These are phyloP conservation scores for Campaea margaritaria DNA, from an alignment of 2,888 invertebrate species.

Conservation along the genomic window DNA sequence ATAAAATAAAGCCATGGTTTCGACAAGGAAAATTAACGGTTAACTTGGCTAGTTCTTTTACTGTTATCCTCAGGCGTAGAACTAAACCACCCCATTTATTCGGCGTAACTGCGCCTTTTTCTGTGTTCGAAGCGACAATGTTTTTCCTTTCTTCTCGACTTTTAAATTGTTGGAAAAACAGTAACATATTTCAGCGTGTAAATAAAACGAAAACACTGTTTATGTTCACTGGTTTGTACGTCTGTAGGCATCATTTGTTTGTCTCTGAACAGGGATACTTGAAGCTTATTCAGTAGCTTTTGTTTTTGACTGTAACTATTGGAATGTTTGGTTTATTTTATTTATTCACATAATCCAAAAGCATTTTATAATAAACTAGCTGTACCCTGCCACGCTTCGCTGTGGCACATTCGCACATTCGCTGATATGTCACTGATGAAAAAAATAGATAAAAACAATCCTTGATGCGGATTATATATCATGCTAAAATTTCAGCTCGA, in stretches of 20 bases:
- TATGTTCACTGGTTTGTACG: slow-evolving; percentile 24
- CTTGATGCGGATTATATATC: too few species aligned
- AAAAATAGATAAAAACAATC: too few species aligned
- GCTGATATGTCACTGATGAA: too few species aligned
- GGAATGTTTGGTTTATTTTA: too few species aligned
- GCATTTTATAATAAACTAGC: too few species aligned
- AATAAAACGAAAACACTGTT: slow-evolving; percentile 28
- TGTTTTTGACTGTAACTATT: slow-evolving; percentile 14
- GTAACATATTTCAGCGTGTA: slow-evolving; percentile 31
- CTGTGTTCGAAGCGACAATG: slow-evolving; percentile 32
- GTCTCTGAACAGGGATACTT: slow-evolving; percentile 21
- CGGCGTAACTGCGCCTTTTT: slow-evolving; percentile 52
- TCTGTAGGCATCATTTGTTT: slow-evolving; percentile 18
- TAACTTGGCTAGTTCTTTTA: slow-evolving; percentile 34
- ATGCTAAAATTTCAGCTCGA: too few species aligned
- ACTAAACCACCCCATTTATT: slow-evolving; percentile 49
- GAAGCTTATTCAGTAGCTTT: too few species aligned
- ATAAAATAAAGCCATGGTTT: slow-evolving; percentile 13
- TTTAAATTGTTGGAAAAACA: slow-evolving; percentile 33
- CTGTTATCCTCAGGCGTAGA: slow-evolving; percentile 37
- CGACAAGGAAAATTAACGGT: slow-evolving; percentile 23
- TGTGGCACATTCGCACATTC: too few species aligned
- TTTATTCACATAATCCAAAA: too few species aligned
- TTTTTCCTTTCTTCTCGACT: slow-evolving; percentile 34
- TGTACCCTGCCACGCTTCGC: too few species aligned